Conservation (phyloP, 2,113 vertebrate genomes). For the Calyptommatus sinebrachiatus region DNA sequence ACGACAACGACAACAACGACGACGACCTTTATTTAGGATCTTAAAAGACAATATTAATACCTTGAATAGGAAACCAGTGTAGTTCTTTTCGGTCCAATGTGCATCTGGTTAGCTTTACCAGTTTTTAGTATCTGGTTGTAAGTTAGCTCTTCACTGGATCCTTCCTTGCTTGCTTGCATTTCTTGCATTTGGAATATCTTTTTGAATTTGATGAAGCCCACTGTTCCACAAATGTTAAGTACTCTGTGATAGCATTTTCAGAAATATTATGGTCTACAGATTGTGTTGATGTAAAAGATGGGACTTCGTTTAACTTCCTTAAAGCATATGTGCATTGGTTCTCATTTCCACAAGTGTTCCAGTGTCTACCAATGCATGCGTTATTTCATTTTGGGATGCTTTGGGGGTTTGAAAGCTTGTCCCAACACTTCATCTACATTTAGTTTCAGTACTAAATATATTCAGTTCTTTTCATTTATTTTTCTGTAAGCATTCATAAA, state of each 20-base stretch:
- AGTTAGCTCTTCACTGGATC: background rate
- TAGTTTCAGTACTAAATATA: conserved; percentile 4
- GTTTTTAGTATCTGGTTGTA: too few species aligned
- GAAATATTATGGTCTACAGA: background rate
- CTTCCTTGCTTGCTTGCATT: background rate
- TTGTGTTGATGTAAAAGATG: background rate
- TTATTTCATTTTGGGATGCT: background rate
- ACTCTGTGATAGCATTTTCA: background rate
- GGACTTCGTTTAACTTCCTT: background rate
- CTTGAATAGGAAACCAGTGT: too few species aligned
- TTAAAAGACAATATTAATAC: too few species aligned
- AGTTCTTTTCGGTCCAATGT: too few species aligned
- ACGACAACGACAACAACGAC: too few species aligned
- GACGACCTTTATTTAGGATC: too few species aligned
- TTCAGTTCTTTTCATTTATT: conserved; percentile 3
- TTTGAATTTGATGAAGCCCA: too few species aligned
- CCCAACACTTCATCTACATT: conserved; percentile 13
- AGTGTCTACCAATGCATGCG: background rate
- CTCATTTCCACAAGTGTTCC: conserved; percentile 19
- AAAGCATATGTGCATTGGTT: background rate
- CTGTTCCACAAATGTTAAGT: too few species aligned
- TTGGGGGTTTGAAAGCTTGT: conserved; percentile 6
- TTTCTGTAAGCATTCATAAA: conserved; percentile 34
- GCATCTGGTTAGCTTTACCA: too few species aligned
- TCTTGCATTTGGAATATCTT: too few species aligned